Base-by-base conservation (phyloP, 2,113 vertebrate species). In the Arothron firmamentum region DNA sequence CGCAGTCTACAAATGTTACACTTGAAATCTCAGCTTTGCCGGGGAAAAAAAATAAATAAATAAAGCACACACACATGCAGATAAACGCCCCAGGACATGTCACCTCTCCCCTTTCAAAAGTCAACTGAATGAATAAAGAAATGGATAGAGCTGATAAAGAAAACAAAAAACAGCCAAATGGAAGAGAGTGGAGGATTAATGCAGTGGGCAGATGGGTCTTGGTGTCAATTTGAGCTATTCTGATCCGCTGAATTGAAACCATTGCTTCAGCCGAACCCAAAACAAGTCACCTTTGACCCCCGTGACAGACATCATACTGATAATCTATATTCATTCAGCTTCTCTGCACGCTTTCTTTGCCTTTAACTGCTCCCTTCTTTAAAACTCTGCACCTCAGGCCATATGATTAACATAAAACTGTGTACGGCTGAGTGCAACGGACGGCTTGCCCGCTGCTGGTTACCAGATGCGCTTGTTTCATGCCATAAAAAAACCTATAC, bases 171-270 rank as follows among this genome's bases (percentile, higher is more conserved):
- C 18, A 16, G 59, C 73, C 75, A 84, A 88, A 89, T 86, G 78
- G 84, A 88, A 87, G 77, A 83, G 86, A 88, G 83, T 88, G 81
- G 65, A 85, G 76, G 86, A 87, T 85, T 89, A 84, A 89, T 89
- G 85, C 84, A 83, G 85, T 88, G 88, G 90, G 88, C 89, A 85
- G 81, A 87, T 79, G 85, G 90, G 90, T 91, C 87, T 81, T 73
- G 85, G 85, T 90, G 86, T 90, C 90, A 90, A 91, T 91, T 90
- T 91, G 77, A 88, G 82, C 80, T 82, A 81, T 90, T 91, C 85
- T 89, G 88, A 88, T 90, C 85, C 84, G 66, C 58, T 72, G 85
- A 86, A 85, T 86, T 90, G 79, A 88, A 83, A 85, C 78, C 63
- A 62, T 79, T 84, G 76, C 88, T 84, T 85, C 84, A 86, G 76